phyloP scores from a whole-genome alignment of 1,140 invertebrate species.

The Aphidius gifuensis region DNA sequence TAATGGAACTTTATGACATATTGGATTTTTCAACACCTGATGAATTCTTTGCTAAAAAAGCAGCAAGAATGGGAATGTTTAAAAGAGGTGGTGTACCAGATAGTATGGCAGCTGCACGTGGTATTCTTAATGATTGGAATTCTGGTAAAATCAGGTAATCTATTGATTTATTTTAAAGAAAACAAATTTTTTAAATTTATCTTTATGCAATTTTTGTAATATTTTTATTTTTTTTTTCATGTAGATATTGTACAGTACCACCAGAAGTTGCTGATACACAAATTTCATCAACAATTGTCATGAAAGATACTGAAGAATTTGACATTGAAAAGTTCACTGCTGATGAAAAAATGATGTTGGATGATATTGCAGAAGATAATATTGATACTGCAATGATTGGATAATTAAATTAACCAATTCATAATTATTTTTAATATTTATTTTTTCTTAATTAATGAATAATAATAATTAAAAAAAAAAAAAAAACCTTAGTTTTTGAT shows the following conservation, averaged over 20 bases:
- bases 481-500: too few species aligned
- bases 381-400: too few species aligned
- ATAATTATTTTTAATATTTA: too few species aligned
- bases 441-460: too few species aligned
- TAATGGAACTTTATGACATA: constrained; percentile 74
- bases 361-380: too few species aligned
- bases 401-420: too few species aligned
- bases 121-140: constrained; percentile 91
- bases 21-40: constrained; percentile 69
- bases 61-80: constrained; percentile 78
- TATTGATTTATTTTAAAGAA: too few species aligned
- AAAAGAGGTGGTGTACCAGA: constrained; percentile 89
- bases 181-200: too few species aligned
- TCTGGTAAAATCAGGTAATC: constrained; percentile 55
- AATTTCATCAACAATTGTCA: constrained; percentile 77
- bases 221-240: too few species aligned
- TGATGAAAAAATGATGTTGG: constrained; percentile 62
- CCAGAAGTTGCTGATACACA: constrained; percentile 70
- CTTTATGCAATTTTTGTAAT: too few species aligned
- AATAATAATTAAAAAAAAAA: too few species aligned
- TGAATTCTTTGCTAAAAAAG: constrained; percentile 87
- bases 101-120: constrained; percentile 75
- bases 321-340: constrained; percentile 76
- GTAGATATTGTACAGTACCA: constrained; percentile 89
- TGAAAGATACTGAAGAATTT: constrained; percentile 76